Evolutionary conservation across 2,888 invertebrate species (phyloP), one percentile per base, ranked within the genome.

Genomic region (Autographa gamma): DNA sequence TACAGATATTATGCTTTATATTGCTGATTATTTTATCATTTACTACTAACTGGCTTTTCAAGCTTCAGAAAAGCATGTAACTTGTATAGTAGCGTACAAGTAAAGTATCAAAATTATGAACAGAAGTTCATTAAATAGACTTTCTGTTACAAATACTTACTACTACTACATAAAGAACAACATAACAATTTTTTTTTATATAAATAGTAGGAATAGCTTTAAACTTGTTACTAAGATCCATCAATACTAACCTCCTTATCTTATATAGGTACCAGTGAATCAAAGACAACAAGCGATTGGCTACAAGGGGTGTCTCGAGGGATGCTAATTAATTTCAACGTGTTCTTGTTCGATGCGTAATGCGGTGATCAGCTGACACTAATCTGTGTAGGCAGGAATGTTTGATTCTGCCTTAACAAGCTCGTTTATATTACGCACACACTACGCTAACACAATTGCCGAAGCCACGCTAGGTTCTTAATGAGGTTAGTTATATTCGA

Each of bases 301-400:
- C 77, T 81, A 81, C 83, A 85, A 87, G 85, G 85, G 76, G 79
- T 77, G 80, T 85, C 83, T 81, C 77, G 80, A 70, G 79, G 81
- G 82, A 74, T 73, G 75, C 80, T 89, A 86, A 90, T 90, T 90
- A 88, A 88, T 88, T 87, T 82, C 81, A 77, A 82, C 83, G 77
- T 85, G 83, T 80, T 86, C 80, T 75, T 71, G 82, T 81, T 84
- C 75, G 81, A 82, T 80, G 78, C 72, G 78, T 81, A 84, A 84
- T 85, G 83, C 82, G 79, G 79, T 81, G 83, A 86, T 86, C 82
- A 83, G 73, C 82, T 63, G 31, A 68, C 41, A 66, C 60, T 72
- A 80, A 80, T 78, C 56, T 59, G 60, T 54, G 19, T 32, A 59
- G 62, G 60, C 60, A 60, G 68, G 63, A 74, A 60, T 70, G 59